Evolutionary conservation across 1,140 invertebrate species (phyloP), one percentile per base, ranked within the genome.

Genomic region (Brachionus calyciflorus): DNA sequence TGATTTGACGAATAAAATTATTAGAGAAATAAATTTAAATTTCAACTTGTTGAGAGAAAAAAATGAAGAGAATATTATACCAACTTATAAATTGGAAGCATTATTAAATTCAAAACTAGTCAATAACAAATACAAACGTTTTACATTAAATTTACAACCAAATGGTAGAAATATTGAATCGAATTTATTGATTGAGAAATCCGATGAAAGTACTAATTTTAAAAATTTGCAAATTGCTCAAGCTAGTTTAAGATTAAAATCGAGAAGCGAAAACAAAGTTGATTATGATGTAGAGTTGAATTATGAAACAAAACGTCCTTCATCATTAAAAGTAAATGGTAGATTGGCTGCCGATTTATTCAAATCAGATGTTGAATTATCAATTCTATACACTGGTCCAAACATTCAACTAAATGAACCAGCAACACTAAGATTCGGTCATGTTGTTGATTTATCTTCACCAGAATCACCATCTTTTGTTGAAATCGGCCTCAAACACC

Each of bases 351-450:
- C 24, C 51, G 26, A 24, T 37, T 21, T 55, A 21, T 55, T 73
- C 5, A 55, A 73, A 4, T 49, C 69, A 49, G 51, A 73, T 33
- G 21, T 73, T 17, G 69, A 73, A 12, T 73, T 73, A 17, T 51
- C 69, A 0, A 4, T 40, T 10, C 3, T n/a, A 41, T 51, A 73
- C 26, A 2, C 21, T 26, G 46, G 46, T 40, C 28, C 30, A 12
- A 9, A 12, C 9, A 21, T 73, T n/a, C 40, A 17, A 12, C 28
- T 51, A 14, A 17, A 30, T 6, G 17, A n/a, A 51, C 69, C 69
- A 21, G 48, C 24, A 0, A 28, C 14, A 19, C 14, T 73, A 6
- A 24, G 28, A 41, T 33, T 51, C 51, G 24, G 21, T n/a, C 69
- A 73, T 30, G n/a, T 17, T 28, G 6, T 55, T 10, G 69, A 73